A percentile compares a stretch with the other conserved stretches of the same genome.
phyloP scores from a whole-genome alignment of 2,888 invertebrate genomes.

The Fragum whitleyi region DNA sequence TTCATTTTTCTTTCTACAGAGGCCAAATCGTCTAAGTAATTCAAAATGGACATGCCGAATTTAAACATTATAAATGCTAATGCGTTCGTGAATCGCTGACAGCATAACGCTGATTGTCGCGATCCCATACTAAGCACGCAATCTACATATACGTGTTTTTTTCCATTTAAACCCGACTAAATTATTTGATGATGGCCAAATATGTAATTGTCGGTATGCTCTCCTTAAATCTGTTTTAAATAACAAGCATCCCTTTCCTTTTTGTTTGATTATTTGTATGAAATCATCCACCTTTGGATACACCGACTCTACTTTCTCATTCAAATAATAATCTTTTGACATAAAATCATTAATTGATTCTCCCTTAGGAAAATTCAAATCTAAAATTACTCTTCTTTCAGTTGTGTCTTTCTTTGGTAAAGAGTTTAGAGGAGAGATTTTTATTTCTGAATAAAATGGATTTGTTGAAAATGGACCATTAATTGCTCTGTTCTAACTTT shows the following conservation, averaged over 20 bases:
- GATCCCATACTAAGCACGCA: not conserved
- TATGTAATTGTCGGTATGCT: not conserved
- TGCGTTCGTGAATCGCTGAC: not conserved
- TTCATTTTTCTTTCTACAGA: not conserved
- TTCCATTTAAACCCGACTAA: not conserved
- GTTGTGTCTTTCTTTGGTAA: not conserved
- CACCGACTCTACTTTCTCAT: not conserved
- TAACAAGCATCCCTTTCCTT: not conserved
- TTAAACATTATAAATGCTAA: not conserved
- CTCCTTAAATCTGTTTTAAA: conserved; percentile 5
- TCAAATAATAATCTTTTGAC: not conserved
- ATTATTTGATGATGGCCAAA: not conserved
- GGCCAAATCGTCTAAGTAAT: conserved; percentile 3
- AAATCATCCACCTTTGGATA: conserved; percentile 7
- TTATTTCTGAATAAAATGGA: not conserved
- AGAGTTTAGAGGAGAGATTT: not conserved
- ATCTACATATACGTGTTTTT: not conserved
- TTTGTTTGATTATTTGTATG: not conserved
- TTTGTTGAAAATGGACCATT: not conserved
- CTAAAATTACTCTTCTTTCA: not conserved
- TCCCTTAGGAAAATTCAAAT: not conserved
- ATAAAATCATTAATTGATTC: not conserved
- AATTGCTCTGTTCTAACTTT: too few relatives aligned
- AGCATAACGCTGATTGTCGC: not conserved
- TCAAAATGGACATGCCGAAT: not conserved